These are phyloP conservation scores for Daubentonia madagascariensis DNA, from an alignment of 2,113 vertebrate genomes.

Conservation along the genomic window DNA sequence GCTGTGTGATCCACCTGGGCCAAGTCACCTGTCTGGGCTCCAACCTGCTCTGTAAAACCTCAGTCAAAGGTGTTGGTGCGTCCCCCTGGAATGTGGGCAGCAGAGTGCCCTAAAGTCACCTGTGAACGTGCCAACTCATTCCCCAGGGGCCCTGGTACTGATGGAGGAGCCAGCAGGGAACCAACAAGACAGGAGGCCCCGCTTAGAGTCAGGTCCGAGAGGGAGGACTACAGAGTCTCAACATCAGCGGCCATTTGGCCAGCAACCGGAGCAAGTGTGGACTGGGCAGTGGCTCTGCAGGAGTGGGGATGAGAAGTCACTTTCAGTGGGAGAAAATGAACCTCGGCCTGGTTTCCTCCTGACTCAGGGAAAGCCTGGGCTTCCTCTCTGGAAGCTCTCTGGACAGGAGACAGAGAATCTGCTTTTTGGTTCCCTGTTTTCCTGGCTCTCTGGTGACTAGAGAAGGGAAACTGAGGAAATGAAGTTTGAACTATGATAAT, in stretches of 20 bases:
- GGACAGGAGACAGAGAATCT: not conserved
- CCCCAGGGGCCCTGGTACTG: not conserved
- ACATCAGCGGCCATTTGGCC: not conserved
- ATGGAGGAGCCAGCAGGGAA: not conserved
- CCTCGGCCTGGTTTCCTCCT: rapidly evolving
- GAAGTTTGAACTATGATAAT: conserved; percentile 37
- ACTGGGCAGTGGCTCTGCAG: rapidly evolving
- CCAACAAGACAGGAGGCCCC: no score
- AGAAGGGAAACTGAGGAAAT: not conserved
- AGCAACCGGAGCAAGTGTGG: no score
- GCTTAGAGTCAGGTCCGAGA: no score
- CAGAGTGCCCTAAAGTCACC: rapidly evolving
- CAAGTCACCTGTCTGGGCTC: not conserved
- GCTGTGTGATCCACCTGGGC: not conserved
- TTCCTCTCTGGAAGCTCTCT: conserved; percentile 21
- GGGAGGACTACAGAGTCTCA: rapidly evolving
- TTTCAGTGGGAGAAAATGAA: not conserved
- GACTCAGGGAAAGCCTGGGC: not conserved
- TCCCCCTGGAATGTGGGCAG: not conserved
- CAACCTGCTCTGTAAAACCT: not conserved
- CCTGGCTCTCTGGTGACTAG: not conserved
- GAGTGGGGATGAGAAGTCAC: not conserved
- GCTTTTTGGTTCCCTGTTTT: not conserved
- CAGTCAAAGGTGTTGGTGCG: not conserved
- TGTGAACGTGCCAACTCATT: rapidly evolving